These are phyloP conservation scores for Coelopa pilipes DNA, from an alignment of 2,888 invertebrate genomes.

Conservation along the genomic window DNA sequence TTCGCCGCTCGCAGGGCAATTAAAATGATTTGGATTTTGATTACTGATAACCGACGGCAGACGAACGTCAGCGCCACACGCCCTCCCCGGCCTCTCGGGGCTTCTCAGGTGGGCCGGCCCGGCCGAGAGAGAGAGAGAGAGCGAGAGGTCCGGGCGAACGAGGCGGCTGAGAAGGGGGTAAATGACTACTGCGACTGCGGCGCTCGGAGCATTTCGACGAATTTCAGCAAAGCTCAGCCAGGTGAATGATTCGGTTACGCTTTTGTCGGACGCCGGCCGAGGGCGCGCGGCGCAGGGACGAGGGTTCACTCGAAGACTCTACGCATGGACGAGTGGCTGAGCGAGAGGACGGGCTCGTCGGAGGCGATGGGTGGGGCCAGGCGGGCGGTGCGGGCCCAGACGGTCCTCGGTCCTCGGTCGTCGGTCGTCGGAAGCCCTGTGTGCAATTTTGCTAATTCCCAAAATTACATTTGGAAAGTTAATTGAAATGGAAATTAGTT, in stretches of 20 bases:
- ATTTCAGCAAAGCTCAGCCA: slow-evolving; percentile 55
- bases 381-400: too few relatives aligned
- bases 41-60: slow-evolving; percentile 54
- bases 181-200: slow-evolving; percentile 59
- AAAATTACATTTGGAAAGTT: slow-evolving; percentile 65
- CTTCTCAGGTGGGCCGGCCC: too few relatives aligned
- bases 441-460: slow-evolving; percentile 50
- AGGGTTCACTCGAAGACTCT: neutral
- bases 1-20: slow-evolving; percentile 41
- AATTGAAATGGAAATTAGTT: slow-evolving; percentile 66
- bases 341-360: neutral
- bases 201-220: slow-evolving; percentile 45
- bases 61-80: neutral
- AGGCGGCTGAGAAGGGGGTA: slow-evolving; percentile 47
- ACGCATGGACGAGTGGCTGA: neutral
- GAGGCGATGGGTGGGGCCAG: neutral
- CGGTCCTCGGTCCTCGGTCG: too few relatives aligned
- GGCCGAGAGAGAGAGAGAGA: too few relatives aligned
- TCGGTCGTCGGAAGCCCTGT: slow-evolving; percentile 16
- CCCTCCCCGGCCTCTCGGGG: too few relatives aligned
- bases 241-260: slow-evolving; percentile 64
- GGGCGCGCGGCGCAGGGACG: neutral
- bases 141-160: too few relatives aligned
- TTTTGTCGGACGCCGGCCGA: slow-evolving; percentile 55
- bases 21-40: slow-evolving; percentile 54